phyloP scores from a whole-genome alignment of 1,140 invertebrate genomes.

The Samia ricini region DNA sequence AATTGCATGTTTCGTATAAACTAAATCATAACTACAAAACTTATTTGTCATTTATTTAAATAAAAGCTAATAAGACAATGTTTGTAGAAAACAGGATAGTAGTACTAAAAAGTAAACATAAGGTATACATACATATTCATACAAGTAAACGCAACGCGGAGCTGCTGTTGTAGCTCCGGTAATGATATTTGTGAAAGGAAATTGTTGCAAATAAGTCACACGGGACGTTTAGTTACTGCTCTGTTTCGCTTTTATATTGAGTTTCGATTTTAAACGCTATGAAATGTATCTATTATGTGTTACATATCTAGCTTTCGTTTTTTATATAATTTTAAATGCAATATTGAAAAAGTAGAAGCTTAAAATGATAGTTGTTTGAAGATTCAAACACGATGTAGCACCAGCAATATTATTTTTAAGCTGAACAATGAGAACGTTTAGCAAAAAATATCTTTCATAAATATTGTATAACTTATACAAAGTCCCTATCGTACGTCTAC shows the following conservation, averaged over 20 bases:
- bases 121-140: not conserved
- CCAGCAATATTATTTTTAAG: not conserved
- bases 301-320: not conserved
- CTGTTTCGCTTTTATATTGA: constrained; percentile 28
- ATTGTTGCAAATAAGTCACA: constrained; percentile 53
- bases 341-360: too few species aligned
- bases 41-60: not conserved
- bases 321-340: too few species aligned
- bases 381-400: not conserved
- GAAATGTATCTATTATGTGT: not conserved
- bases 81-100: too few species aligned
- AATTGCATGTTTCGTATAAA: not conserved
- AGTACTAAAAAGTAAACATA: not conserved
- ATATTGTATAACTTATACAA: too few species aligned
- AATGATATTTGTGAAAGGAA: constrained; percentile 41
- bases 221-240: constrained; percentile 23
- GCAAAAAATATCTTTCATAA: too few species aligned
- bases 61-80: not conserved
- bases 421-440: not conserved
- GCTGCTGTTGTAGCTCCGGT: constrained; percentile 1
- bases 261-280: constrained; percentile 29
- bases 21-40: not conserved
- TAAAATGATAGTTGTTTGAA: not conserved
- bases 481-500: too few species aligned
- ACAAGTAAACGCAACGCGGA: constrained; percentile 20